Evolutionary conservation across 1,140 invertebrate genomes (phyloP).

Genomic region (Eurosta solidaginis): DNA sequence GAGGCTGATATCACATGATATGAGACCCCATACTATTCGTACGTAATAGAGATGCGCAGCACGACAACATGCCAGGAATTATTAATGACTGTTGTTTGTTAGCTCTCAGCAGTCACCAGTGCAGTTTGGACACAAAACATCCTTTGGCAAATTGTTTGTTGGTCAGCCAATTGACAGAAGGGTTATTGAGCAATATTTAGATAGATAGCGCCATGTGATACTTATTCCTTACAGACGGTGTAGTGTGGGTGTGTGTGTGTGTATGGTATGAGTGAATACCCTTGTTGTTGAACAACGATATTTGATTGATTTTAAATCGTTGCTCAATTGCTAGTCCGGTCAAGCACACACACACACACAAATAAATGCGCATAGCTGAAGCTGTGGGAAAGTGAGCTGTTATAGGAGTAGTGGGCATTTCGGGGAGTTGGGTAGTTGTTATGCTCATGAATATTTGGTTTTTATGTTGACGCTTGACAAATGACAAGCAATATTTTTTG

Average conservation of each 20-base stretch:
- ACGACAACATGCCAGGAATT: conserved; percentile 20
- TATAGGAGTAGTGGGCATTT: not conserved
- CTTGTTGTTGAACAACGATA: conserved; percentile 20
- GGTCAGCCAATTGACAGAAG: conserved; percentile 27
- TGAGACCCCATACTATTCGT: no score
- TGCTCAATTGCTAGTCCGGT: conserved; percentile 50
- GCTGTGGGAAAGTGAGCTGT: not conserved
- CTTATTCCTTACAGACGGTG: not conserved
- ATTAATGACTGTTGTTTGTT: conserved; percentile 23
- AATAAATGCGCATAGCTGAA: not conserved
- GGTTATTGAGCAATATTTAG: not conserved
- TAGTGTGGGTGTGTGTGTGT: not conserved
- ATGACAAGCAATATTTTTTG: conserved; percentile 20
- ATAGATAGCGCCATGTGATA: not conserved
- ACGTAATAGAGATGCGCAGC: conserved; percentile 17
- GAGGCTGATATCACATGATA: no score
- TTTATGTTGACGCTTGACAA: not conserved
- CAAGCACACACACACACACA: no score
- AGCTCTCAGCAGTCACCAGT: not conserved
- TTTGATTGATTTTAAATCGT: conserved; percentile 60
- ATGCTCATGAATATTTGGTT: not conserved
- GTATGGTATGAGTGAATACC: not conserved
- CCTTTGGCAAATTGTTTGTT: conserved; percentile 4
- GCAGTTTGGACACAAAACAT: not conserved
- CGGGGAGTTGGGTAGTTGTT: not conserved